These are phyloP conservation scores for Hyperoplus lanceolatus DNA, from an alignment of 2,797 vertebrate species.

Conservation along the genomic window DNA sequence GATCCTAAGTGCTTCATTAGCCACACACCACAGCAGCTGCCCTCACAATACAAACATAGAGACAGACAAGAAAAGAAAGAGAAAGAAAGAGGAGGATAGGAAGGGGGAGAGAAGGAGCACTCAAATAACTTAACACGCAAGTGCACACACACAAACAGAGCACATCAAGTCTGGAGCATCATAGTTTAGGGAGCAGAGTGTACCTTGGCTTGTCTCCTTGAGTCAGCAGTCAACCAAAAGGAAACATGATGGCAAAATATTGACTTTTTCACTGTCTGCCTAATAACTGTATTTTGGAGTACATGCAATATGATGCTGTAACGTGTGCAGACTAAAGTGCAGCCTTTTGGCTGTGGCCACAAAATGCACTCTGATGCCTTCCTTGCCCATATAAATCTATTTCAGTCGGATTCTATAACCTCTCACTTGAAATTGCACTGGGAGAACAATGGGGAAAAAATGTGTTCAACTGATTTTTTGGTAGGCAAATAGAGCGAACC, in stretches of 20 bases:
- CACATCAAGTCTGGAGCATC: slow-evolving; percentile 52
- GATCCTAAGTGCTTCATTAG: slow-evolving; percentile 71
- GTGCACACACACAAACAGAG: slow-evolving; percentile 31
- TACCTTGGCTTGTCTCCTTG: slow-evolving; percentile 81
- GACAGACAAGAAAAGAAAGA: slow-evolving; percentile 28
- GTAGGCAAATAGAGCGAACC: slow-evolving; percentile 42
- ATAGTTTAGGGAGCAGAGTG: slow-evolving; percentile 70
- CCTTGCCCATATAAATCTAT: slow-evolving; percentile 67
- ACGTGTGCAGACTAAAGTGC: slow-evolving; percentile 75
- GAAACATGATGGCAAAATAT: slow-evolving; percentile 81
- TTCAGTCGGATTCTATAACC: slow-evolving; percentile 67
- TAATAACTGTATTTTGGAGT: slow-evolving; percentile 83
- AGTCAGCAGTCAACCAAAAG: slow-evolving; percentile 81
- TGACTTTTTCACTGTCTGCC: slow-evolving; percentile 83
- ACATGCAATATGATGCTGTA: slow-evolving; percentile 77
- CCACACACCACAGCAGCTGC: slow-evolving; percentile 53
- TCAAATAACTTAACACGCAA: slow-evolving; percentile 60
- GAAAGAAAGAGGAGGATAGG: slow-evolving; percentile 16
- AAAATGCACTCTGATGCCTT: slow-evolving; percentile 72
- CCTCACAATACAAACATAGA: slow-evolving; percentile 38
- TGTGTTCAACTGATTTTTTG: slow-evolving; percentile 36
- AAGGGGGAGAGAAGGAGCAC: slow-evolving; percentile 46
- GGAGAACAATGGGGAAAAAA: slow-evolving; percentile 41
- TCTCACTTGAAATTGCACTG: slow-evolving; percentile 72
- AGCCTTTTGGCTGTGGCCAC: slow-evolving; percentile 66